These are phyloP conservation scores for Cataglyphis rosenhaueri DNA, from an alignment of 2,888 invertebrate species.

Conservation along the genomic window DNA sequence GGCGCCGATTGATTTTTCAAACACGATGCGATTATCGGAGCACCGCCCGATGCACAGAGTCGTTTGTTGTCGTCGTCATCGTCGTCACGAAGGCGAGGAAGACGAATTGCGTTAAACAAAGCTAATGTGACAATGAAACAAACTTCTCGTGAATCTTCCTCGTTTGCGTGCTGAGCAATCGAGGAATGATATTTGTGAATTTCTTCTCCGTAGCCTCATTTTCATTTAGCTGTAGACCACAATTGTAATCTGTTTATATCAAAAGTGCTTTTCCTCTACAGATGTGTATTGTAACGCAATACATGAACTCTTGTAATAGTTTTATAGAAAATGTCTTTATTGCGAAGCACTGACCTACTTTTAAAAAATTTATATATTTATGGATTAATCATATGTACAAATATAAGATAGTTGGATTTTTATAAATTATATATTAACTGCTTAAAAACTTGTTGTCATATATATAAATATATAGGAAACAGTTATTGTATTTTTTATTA, in stretches of 20 bases:
- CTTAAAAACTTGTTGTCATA: neutral
- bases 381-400: neutral
- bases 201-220: neutral
- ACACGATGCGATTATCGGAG: neutral
- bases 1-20: conserved; percentile 29
- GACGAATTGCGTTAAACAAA: conserved; percentile 9
- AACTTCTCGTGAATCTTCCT: neutral
- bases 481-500: neutral
- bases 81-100: conserved; percentile 21
- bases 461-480: neutral
- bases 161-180: neutral
- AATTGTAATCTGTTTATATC: conserved; percentile 1
- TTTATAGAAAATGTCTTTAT: neutral
- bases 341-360: conserved; percentile 30
- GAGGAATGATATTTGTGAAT: neutral
- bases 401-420: neutral
- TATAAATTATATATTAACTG: conserved; percentile 12
- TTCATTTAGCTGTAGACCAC: neutral
- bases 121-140: neutral
- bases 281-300: neutral
- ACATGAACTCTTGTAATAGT: neutral
- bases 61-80: neutral
- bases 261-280: neutral
- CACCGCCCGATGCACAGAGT: conserved; percentile 1
- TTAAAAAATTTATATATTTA: neutral